These are phyloP conservation scores for Galago senegalensis DNA, from an alignment of 2,797 vertebrate genomes.

Conservation along the genomic window DNA sequence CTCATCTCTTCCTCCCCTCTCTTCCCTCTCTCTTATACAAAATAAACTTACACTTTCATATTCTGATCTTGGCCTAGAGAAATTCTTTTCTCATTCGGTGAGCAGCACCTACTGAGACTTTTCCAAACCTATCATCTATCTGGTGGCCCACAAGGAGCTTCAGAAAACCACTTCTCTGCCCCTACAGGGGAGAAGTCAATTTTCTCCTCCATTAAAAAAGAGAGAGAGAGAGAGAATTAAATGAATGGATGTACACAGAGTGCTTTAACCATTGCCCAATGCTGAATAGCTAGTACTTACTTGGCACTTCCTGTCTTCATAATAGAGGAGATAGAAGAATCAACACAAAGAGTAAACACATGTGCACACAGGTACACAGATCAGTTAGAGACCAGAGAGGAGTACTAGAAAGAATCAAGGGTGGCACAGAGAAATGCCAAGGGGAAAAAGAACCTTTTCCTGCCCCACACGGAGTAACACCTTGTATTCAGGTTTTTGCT, in stretches of 20 bases:
- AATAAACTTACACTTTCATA: too few relatives aligned
- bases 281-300: background rate
- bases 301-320: conserved; percentile 36
- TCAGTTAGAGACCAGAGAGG: conserved; percentile 12
- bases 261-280: background rate
- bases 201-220: too few relatives aligned
- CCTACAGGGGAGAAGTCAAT: too few relatives aligned
- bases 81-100: too few relatives aligned
- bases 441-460: conserved; percentile 33
- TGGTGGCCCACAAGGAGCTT: too few relatives aligned
- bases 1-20: too few relatives aligned
- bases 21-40: too few relatives aligned
- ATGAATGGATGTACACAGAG: background rate
- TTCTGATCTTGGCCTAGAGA: too few relatives aligned
- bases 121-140: too few relatives aligned
- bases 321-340: conserved; percentile 9
- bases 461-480: conserved; percentile 65
- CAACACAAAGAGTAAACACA: background rate
- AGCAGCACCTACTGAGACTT: too few relatives aligned
- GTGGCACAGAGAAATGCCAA: background rate
- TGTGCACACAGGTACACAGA: background rate
- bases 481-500: conserved; percentile 47
- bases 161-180: too few relatives aligned
- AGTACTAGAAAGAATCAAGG: background rate
- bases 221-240: background rate